Percentiles rank a stretch among this genome's conserved stretches.
Evolutionary conservation across 2,888 invertebrate genomes (phyloP).

Genomic region (Falcaria lacertinaria): DNA sequence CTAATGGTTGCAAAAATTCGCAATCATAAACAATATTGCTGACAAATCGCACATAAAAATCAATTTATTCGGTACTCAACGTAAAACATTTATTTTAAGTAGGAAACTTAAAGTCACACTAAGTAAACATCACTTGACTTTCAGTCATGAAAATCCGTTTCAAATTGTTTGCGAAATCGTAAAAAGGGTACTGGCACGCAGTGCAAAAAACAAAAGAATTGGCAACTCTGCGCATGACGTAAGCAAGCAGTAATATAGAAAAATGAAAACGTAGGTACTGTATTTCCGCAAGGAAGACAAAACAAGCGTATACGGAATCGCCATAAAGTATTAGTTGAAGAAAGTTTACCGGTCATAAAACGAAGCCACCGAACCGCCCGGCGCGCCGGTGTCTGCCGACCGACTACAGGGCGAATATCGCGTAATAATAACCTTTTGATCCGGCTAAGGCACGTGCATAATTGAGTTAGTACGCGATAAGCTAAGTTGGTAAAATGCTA

Average conservation of each 20-base stretch:
- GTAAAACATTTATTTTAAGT: background rate
- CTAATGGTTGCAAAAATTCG: slow-evolving; percentile 11
- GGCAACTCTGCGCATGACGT: background rate
- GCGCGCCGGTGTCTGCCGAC: slow-evolving; percentile 42
- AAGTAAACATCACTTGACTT: slow-evolving; percentile 2
- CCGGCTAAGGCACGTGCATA: slow-evolving; percentile 34
- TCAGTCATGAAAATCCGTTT: background rate
- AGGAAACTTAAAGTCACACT: background rate
- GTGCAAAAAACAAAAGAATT: background rate
- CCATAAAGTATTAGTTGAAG: slow-evolving; percentile 16
- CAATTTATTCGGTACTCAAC: background rate
- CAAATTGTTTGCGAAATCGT: slow-evolving; percentile 1
- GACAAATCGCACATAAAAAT: slow-evolving; percentile 4
- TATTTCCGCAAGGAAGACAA: background rate
- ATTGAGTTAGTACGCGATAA: slow-evolving; percentile 2
- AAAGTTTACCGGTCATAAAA: slow-evolving; percentile 30
- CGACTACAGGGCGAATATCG: slow-evolving; percentile 48
- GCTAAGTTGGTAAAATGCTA: background rate
- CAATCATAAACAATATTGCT: slow-evolving; percentile 11
- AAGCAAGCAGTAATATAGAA: background rate
- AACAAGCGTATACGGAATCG: slow-evolving; percentile 4
- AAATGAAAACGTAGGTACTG: background rate
- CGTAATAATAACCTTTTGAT: slow-evolving; percentile 47
- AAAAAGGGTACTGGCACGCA: slow-evolving; percentile 1
- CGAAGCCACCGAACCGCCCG: slow-evolving; percentile 30